These are phyloP conservation scores for Bubo scandiacus DNA, from an alignment of 2,113 vertebrate genomes.

Conservation along the genomic window DNA sequence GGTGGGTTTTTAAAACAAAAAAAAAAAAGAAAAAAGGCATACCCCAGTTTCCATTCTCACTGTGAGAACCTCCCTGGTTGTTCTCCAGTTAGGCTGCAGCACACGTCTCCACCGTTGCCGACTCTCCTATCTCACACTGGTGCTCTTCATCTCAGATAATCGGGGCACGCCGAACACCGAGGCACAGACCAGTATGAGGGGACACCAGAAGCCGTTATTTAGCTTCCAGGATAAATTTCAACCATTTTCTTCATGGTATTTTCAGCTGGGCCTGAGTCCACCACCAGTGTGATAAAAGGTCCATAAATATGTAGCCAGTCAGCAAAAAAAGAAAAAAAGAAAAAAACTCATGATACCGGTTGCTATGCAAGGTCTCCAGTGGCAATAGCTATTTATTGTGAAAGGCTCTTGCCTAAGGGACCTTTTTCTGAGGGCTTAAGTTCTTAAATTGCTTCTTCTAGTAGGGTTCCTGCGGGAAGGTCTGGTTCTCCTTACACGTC, in stretches of 20 bases:
- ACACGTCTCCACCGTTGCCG: not conserved
- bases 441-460: conserved; percentile 13
- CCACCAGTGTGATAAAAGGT: not conserved
- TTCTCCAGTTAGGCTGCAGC: not conserved
- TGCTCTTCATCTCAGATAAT: not conserved
- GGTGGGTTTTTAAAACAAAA: not conserved
- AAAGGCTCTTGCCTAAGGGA: conserved; percentile 21
- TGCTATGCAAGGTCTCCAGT: conserved; percentile 54
- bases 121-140: not conserved
- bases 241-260: not conserved
- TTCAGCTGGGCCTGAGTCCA: conserved; percentile 2
- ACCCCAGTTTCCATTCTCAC: not conserved
- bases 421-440: conserved; percentile 48
- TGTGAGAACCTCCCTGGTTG: not conserved
- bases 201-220: not conserved
- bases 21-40: not conserved
- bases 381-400: not conserved
- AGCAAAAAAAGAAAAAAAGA: not conserved
- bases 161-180: not conserved
- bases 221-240: not conserved
- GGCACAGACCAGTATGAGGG: not conserved
- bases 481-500: not conserved
- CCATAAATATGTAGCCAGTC: conserved; percentile 41
- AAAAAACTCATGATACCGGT: not conserved
- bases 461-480: not conserved